A percentile compares a stretch with the other conserved stretches of the same genome.
Evolutionary conservation across 2,113 vertebrate genomes (phyloP).

Genomic region (Periophthalmodon schlosseri): DNA sequence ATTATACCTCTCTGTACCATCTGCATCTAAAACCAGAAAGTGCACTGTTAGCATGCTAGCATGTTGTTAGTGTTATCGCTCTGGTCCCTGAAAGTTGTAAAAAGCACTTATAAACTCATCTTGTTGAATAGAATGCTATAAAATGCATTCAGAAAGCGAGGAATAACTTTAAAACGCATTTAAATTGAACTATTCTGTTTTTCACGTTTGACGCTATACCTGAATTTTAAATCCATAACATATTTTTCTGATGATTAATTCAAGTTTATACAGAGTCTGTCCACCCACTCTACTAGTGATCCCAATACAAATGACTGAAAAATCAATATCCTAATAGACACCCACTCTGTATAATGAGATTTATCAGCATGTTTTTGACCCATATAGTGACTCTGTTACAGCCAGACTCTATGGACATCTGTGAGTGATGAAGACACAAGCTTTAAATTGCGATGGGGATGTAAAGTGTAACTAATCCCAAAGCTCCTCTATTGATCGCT

Average conservation of each 20-base stretch:
- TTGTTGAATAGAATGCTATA: too few species aligned
- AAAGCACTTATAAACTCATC: too few species aligned
- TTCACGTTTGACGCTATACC: too few species aligned
- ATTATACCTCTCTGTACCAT: too few species aligned
- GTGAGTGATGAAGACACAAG: constrained; percentile 48
- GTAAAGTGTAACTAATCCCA: constrained; percentile 53
- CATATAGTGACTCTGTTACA: constrained; percentile 30
- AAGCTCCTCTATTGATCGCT: constrained; percentile 60
- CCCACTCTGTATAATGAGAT: constrained; percentile 47
- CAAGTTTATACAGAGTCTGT: constrained; percentile 26
- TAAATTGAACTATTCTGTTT: too few species aligned
- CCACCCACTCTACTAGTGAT: constrained; percentile 53
- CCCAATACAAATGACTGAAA: constrained; percentile 46
- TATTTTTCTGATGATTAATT: constrained; percentile 22
- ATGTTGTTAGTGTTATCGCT: too few species aligned
- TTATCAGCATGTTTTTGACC: constrained; percentile 43
- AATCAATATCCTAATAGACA: constrained; percentile 64
- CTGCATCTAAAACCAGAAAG: too few species aligned
- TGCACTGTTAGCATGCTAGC: too few species aligned
- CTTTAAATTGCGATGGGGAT: constrained; percentile 49
- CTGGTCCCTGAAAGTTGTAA: too few species aligned
- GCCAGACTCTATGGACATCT: constrained; percentile 23
- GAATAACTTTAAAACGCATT: too few species aligned
- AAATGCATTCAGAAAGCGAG: too few species aligned
- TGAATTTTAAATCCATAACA: too few species aligned